phyloP scores from a whole-genome alignment of 2,888 invertebrate species.

The Ochropleura plecta region DNA sequence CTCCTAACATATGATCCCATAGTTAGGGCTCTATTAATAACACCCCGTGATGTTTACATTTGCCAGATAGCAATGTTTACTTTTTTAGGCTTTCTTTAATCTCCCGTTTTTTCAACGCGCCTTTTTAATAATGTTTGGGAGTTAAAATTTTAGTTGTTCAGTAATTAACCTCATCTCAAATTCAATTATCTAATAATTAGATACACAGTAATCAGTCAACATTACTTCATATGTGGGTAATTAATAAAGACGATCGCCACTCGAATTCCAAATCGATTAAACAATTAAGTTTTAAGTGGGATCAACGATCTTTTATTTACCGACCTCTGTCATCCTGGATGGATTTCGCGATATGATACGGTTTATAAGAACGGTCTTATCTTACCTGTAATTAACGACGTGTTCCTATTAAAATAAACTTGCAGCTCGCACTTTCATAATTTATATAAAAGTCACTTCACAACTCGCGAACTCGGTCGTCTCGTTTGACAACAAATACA shows the following conservation, averaged over 20 bases:
- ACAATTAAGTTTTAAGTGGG: constrained; percentile 85
- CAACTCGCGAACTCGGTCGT: constrained; percentile 73
- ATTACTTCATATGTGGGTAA: constrained; percentile 55
- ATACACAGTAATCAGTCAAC: constrained; percentile 39
- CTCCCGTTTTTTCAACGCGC: constrained; percentile 61
- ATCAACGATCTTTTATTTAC: constrained; percentile 84
- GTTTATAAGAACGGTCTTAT: constrained; percentile 42
- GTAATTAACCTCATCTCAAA: constrained; percentile 8
- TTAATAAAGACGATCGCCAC: constrained; percentile 69
- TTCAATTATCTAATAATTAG: constrained; percentile 24
- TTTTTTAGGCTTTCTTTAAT: constrained; percentile 77
- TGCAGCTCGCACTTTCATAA: constrained; percentile 74
- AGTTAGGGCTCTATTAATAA: constrained; percentile 83
- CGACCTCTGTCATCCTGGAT: constrained; percentile 72
- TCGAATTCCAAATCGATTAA: constrained; percentile 78
- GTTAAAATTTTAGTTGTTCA: constrained; percentile 4
- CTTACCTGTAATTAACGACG: constrained; percentile 65
- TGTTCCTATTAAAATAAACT: constrained; percentile 59
- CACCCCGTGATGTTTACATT: constrained; percentile 80
- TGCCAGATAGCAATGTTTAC: constrained; percentile 85
- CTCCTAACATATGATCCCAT: constrained; percentile 76
- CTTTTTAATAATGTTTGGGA: constrained; percentile 37
- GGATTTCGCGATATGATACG: constrained; percentile 77
- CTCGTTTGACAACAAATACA: constrained; percentile 60
- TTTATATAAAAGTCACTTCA: constrained; percentile 72